Conservation (phyloP, 2,113 vertebrate species). For the Megaleporinus macrocephalus region DNA sequence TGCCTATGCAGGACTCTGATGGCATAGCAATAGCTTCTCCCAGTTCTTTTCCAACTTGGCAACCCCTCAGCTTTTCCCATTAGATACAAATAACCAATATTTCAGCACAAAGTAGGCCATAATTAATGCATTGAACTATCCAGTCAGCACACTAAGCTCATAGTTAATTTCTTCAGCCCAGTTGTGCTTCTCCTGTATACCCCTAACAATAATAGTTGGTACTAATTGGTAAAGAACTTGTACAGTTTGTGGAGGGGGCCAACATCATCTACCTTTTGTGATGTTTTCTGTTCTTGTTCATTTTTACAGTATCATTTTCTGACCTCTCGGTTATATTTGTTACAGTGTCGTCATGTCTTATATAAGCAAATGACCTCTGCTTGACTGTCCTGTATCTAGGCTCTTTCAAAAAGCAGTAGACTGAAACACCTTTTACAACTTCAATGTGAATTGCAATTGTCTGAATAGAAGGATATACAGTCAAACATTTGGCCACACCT, state of each 20-base stretch:
- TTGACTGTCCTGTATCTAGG: too few relatives aligned
- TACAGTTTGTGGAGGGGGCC: neutral
- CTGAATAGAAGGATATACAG: too few relatives aligned
- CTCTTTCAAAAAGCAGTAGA: too few relatives aligned
- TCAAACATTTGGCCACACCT: too few relatives aligned
- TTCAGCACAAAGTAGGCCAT: slow-evolving; percentile 59
- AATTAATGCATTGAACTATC: slow-evolving; percentile 61
- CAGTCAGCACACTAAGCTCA: slow-evolving; percentile 46
- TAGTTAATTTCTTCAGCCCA: slow-evolving; percentile 4
- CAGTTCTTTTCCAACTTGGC: slow-evolving; percentile 57
- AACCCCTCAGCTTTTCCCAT: slow-evolving; percentile 44
- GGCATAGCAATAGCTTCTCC: slow-evolving; percentile 32
- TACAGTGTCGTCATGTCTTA: too few relatives aligned
- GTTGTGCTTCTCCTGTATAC: neutral
- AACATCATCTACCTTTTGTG: neutral
- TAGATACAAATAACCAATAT: slow-evolving; percentile 61
- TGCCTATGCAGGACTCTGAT: neutral
- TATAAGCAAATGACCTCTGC: too few relatives aligned
- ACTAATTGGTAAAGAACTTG: neutral
- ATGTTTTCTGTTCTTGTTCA: neutral
- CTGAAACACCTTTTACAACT: too few relatives aligned
- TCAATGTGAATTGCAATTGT: too few relatives aligned
- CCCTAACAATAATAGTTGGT: neutral
- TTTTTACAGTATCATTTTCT: neutral
- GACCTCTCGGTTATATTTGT: too few relatives aligned